These are phyloP conservation scores for Anolis carolinensis DNA, from an alignment of 2,113 vertebrate species.

Conservation along the genomic window DNA sequence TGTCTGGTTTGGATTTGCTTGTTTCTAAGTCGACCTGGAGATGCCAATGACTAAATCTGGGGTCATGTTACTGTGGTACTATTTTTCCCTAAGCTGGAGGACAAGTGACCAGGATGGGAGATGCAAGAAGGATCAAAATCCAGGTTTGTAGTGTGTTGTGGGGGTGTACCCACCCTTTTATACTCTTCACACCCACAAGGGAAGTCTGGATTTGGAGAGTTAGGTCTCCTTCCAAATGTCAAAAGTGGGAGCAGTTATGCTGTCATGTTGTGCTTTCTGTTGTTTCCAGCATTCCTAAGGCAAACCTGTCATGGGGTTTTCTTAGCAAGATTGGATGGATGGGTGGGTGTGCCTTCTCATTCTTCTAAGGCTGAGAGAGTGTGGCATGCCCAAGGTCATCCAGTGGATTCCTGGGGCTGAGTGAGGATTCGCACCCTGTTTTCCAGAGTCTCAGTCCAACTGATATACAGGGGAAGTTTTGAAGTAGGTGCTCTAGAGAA, in stretches of 20 bases:
- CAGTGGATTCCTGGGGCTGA: too few species aligned
- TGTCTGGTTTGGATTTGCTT: too few species aligned
- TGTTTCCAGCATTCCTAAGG: too few species aligned
- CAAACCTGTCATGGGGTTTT: too few species aligned
- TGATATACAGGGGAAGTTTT: neutral
- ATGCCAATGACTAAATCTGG: neutral
- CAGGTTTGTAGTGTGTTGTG: neutral
- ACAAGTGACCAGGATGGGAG: neutral
- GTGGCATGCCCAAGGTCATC: too few species aligned
- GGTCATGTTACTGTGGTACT: neutral
- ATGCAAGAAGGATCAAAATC: neutral
- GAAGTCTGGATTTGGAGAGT: neutral
- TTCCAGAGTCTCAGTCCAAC: too few species aligned
- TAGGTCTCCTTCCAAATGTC: neutral
- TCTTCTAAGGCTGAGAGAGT: too few species aligned
- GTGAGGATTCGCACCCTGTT: too few species aligned
- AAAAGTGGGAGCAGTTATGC: neutral
- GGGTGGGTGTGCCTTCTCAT: too few species aligned
- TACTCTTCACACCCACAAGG: neutral
- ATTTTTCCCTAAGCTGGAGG: neutral
- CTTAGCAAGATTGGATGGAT: too few species aligned
- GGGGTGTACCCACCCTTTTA: neutral
- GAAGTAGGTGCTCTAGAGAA: neutral
- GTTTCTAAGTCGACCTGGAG: neutral
- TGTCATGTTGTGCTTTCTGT: too few species aligned